Evolutionary conservation across 2,113 vertebrate species (phyloP).

Genomic region (Dromaius novaehollandiae): DNA sequence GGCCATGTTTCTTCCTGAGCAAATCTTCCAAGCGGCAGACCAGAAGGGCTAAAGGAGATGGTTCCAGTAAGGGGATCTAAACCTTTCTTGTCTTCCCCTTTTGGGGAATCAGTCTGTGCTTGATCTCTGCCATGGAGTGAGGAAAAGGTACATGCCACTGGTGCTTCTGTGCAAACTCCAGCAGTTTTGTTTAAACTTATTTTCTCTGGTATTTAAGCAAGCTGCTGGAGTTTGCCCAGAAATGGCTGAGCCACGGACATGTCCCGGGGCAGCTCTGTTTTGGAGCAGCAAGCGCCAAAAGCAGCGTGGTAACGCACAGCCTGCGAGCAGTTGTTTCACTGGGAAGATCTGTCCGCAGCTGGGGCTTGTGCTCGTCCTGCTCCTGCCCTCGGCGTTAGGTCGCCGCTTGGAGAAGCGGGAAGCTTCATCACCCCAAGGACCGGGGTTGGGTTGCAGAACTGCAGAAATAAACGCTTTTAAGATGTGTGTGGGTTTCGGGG

Average conservation of each 20-base stretch:
- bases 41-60: fast-evolving
- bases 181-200: background rate
- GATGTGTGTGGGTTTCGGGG: no score
- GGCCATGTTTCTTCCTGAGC: fast-evolving
- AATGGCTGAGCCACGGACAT: fast-evolving
- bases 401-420: fast-evolving
- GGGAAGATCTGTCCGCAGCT: fast-evolving
- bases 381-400: fast-evolving
- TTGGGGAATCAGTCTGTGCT: background rate
- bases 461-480: no score
- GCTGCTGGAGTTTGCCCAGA: fast-evolving
- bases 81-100: background rate
- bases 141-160: fast-evolving
- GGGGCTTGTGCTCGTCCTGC: fast-evolving
- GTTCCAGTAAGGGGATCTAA: fast-evolving
- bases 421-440: no score
- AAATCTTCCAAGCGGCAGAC: fast-evolving
- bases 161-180: fast-evolving
- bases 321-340: background rate
- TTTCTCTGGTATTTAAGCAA: fast-evolving
- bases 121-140: background rate
- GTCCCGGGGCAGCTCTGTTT: fast-evolving
- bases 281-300: no score
- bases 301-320: fast-evolving
- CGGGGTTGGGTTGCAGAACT: no score